A percentile compares a stretch with the other conserved stretches of the same genome.
These are phyloP conservation scores for Dendrophyllia cribrosa DNA, from an alignment of 64 coral and sea anemone genomes.

Conservation along the genomic window DNA sequence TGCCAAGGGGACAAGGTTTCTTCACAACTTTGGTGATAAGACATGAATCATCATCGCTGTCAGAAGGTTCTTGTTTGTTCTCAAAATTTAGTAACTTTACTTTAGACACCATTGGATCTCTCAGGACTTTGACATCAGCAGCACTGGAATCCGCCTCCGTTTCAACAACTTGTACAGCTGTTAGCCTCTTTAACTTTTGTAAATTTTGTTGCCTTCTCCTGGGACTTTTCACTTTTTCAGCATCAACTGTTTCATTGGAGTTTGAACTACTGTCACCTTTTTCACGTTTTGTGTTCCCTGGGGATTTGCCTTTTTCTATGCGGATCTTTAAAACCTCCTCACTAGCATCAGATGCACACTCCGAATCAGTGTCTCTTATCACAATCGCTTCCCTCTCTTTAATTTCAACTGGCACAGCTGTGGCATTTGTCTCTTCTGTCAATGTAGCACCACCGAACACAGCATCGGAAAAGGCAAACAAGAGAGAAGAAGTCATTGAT, in stretches of 20 bases:
- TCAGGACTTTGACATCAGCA: neutral
- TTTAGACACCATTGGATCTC: neutral
- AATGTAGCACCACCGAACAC: neutral
- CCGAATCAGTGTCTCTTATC: slow-evolving; percentile 68
- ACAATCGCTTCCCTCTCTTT: slow-evolving; percentile 22
- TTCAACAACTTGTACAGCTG: neutral
- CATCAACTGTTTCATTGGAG: neutral
- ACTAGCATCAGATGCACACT: slow-evolving; percentile 24
- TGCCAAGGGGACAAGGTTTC: slow-evolving; percentile 2
- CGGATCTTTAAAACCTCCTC: neutral
- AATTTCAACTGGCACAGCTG: neutral
- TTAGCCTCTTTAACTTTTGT: neutral
- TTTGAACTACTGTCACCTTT: neutral
- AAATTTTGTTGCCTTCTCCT: neutral
- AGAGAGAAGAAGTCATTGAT: neutral
- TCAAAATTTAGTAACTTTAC: neutral
- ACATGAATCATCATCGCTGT: neutral
- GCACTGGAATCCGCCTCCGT: slow-evolving; percentile 17
- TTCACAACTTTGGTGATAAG: slow-evolving; percentile 7
- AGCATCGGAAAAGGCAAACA: neutral
- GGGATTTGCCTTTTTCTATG: neutral
- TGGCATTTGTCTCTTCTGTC: neutral
- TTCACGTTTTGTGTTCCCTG: neutral
- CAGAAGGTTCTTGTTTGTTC: neutral
- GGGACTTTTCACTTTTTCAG: neutral